Percentiles rank a stretch among this genome's conserved stretches.
Conservation (phyloP, 2,113 vertebrate genomes). For the Oreochromis spilurus region DNA sequence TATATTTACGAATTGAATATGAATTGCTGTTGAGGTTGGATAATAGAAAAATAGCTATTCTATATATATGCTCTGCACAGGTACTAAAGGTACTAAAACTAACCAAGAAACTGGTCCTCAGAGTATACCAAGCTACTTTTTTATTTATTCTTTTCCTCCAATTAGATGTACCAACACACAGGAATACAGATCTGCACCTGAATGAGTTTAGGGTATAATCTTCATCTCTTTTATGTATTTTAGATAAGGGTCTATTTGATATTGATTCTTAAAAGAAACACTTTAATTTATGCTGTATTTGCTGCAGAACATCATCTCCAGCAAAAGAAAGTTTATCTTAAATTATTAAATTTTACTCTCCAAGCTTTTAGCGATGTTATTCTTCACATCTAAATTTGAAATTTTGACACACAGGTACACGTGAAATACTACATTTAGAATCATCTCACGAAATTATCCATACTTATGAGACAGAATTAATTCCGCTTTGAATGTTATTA, state of each 20-base stretch:
- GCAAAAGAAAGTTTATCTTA: neutral
- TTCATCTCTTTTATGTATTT: neutral
- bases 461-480: neutral
- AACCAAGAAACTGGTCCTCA: neutral
- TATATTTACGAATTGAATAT: slow-evolving; percentile 20
- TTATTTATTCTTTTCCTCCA: neutral
- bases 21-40: slow-evolving; percentile 4
- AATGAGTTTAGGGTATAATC: neutral
- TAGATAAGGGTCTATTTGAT: neutral
- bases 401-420: neutral
- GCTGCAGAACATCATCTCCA: neutral
- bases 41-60: slow-evolving; percentile 9
- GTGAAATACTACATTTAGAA: neutral
- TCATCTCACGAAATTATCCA: fast-evolving
- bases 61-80: slow-evolving; percentile 5
- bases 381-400: neutral
- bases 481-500: neutral
- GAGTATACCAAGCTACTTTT: slow-evolving; percentile 20
- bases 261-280: neutral
- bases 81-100: slow-evolving; percentile 44
- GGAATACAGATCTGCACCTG: neutral
- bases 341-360: neutral
- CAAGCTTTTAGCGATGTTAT: neutral
- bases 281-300: neutral
- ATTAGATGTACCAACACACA: neutral